Base-by-base conservation (phyloP, 2,113 vertebrate species). In the Triplophysa dalaica region DNA sequence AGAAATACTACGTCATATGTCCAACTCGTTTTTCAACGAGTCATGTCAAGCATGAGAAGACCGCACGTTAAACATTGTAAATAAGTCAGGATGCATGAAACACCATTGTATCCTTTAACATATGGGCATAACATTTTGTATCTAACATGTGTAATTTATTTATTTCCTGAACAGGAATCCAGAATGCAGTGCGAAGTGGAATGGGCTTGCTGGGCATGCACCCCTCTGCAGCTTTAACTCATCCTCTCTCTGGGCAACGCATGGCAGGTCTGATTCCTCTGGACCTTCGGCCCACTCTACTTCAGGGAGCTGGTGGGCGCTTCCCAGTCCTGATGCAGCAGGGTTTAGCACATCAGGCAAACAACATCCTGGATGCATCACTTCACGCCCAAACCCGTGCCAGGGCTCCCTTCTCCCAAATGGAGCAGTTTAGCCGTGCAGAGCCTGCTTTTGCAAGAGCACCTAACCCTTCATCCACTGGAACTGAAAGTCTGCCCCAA, bases 181-280 rank as follows among this genome's bases (percentile, higher is more conserved):
- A 95, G 88, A 96, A 92, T 82, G 95, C 95, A 24, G 93, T 95
- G 86, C 96, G 92, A 17, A 90, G 91, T 76, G 91, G 92, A 5
- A 92, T 93, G 90, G 95, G 96, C 89, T 94, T 98, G 78, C 82
- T 98, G 83, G 95, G 94, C 81, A 93, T 98, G 91, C 97, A 98
- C 78, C 92, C 96, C 82, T 88, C 96, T 16, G 89, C 94, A 74
- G 89, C 93, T 81, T 93, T 95, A 6, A 85, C 94, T 87, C 96
- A 95, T 77, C 93, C 91, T 2, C 89, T 98, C 79, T 50, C 87
- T 75, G 91, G 80, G 83, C 96, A 94, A 87, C 94, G 97, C 78
- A 95, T 99, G 94, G 93, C 96, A 0, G 93, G 93, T 77, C 91
- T 98, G 85, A 90, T 97, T 85, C 94, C 96, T 19, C 88, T 98